Base-by-base conservation (phyloP, 2,113 vertebrate genomes). In the Paramisgurnus dabryanus region DNA sequence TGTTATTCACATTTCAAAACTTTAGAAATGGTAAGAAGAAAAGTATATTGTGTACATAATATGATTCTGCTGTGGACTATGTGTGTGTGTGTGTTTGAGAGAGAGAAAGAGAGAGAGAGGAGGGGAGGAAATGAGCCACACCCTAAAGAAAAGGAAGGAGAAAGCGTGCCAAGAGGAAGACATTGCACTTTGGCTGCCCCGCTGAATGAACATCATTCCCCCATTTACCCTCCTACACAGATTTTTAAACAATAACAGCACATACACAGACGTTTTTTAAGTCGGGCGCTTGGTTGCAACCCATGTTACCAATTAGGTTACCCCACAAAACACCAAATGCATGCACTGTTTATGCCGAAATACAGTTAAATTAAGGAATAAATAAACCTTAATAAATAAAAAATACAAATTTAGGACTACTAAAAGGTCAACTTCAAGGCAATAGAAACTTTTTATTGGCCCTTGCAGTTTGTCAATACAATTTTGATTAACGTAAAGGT, bases 51-150 rank as follows among this genome's bases (percentile, higher is more conserved):
- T 34, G 27, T 34, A 34, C 1, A 34, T 34, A 34, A 34, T 34
- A 3, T 1, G 27, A 34, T 34, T 34, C 27, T 34, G 27, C 27
- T 34, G 27, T 34, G 27, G 27, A 34, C 27, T 34, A 2, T 68
- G 64, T 17, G 15, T 60, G 53, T 43, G 39, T 43, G 12, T 72
- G 68, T 34, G 27, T 3, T 2, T 34, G 27, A 2, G 27, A 34
- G 27, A 34, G 27, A 34, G 27, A 34, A 3, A 13, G 18, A 3
- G 53, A 41, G 50, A 6, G 34, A 15, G 88, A 85, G 86, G 41
- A 55, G 45, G 63, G 85, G 80, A 90, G 90, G 89, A 92, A 92
- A 87, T 67, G 90, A 88, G 83, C 91, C 89, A 89, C 90, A 91
- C 67, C 78, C 71, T 39, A 58, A 22, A 67, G 50, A 49, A 4